Evolutionary conservation across 35 echinoderm and acorn worm species (phyloP).

Genomic region (Lytechinus pictus): DNA sequence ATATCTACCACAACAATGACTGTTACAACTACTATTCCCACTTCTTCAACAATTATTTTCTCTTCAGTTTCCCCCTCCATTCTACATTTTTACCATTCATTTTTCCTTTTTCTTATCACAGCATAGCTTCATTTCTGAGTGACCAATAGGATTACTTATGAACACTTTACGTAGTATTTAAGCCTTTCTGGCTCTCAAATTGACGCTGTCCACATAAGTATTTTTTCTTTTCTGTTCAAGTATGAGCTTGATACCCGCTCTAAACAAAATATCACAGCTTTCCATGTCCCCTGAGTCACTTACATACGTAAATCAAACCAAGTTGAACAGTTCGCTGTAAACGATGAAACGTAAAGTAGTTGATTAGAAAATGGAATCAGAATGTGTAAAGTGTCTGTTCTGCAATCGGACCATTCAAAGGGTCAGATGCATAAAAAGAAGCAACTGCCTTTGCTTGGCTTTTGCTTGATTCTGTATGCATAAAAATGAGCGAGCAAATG

Average conservation of each 20-base stretch:
- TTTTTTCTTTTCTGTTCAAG: not conserved
- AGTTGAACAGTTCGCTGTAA: not conserved
- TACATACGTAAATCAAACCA: not conserved
- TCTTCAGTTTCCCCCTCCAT: too few species aligned
- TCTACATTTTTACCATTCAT: too few species aligned
- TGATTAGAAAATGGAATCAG: not conserved
- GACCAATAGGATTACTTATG: not conserved
- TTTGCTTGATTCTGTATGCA: too few species aligned
- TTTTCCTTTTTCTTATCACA: too few species aligned
- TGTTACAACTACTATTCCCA: too few species aligned
- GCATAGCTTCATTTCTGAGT: not conserved
- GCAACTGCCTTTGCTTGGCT: too few species aligned
- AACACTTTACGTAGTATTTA: not conserved
- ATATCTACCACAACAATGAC: too few species aligned
- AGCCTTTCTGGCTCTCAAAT: not conserved
- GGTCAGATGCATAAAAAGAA: too few species aligned
- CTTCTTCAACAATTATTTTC: too few species aligned
- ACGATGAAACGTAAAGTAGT: not conserved
- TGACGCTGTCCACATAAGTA: not conserved
- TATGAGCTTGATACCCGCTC: not conserved
- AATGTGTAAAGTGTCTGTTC: not conserved
- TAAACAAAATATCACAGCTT: not conserved
- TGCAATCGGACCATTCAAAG: not conserved
- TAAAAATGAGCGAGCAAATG: too few species aligned
- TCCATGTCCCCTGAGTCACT: not conserved